Evolutionary conservation across 2,113 vertebrate genomes (phyloP).

Genomic region (Oenanthe melanoleuca): DNA sequence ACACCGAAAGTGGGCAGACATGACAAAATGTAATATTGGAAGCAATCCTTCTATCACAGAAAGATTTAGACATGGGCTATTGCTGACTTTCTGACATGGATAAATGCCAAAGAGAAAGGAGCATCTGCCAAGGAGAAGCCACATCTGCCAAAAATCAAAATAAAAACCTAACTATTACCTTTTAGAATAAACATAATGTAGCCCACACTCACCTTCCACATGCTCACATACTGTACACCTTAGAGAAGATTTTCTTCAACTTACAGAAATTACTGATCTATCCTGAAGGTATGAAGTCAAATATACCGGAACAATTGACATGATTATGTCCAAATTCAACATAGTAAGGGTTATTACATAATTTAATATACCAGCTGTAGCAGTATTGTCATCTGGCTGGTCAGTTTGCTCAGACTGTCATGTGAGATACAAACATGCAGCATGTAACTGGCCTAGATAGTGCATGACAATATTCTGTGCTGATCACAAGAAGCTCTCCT

Average conservation of each 20-base stretch:
- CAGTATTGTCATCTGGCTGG: no score
- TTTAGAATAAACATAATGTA: not conserved
- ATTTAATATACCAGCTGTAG: not conserved
- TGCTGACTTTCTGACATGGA: not conserved
- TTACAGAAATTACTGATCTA: not conserved
- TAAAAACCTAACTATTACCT: not conserved
- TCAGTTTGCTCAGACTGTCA: not conserved
- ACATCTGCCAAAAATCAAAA: not conserved
- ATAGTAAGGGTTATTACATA: not conserved
- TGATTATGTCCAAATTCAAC: not conserved
- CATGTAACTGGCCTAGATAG: fast-evolving
- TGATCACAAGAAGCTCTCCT: not conserved
- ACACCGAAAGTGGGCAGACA: not conserved
- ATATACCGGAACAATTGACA: fast-evolving
- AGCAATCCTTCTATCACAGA: not conserved
- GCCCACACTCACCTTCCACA: not conserved
- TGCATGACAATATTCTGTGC: not conserved
- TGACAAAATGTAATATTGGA: not conserved
- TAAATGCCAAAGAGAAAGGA: not conserved
- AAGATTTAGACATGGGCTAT: not conserved
- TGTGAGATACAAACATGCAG: not conserved
- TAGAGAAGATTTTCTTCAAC: not conserved
- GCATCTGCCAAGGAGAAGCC: not conserved
- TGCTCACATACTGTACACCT: not conserved
- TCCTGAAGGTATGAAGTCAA: not conserved